Conservation (phyloP, 2,797 vertebrate species). For the Champsocephalus gunnari region DNA sequence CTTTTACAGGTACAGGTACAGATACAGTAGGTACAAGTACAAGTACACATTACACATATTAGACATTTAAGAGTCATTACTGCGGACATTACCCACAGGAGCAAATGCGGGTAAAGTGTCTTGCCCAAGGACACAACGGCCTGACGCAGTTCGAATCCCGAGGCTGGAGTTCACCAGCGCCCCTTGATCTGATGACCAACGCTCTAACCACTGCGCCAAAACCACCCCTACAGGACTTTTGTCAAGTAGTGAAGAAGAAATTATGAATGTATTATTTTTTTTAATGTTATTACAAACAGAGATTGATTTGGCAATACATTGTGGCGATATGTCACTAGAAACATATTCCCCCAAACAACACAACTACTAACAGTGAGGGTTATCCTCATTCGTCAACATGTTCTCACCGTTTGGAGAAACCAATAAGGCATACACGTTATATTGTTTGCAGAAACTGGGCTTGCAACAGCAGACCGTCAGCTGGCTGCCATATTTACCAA, state of each 20-base stretch:
- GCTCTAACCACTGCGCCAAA: no score
- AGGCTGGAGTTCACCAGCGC: no score
- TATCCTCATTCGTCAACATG: background rate
- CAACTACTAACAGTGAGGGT: background rate
- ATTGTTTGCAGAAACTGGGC: constrained; percentile 6
- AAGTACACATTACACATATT: no score
- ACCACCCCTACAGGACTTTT: background rate
- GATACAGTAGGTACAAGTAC: no score
- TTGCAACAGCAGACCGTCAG: constrained; percentile 10
- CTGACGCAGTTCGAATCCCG: no score
- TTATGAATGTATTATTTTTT: no score
- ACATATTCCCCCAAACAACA: background rate
- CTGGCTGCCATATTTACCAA: constrained; percentile 7
- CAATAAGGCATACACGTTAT: background rate
- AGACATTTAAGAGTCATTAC: no score
- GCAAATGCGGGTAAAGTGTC: no score
- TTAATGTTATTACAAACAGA: background rate
- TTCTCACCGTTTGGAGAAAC: background rate
- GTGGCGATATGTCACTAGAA: background rate
- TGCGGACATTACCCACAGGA: no score
- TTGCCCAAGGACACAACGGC: no score
- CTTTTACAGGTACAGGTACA: no score
- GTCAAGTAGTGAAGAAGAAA: background rate
- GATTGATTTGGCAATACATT: background rate
- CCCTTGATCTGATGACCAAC: no score